Evolutionary conservation across 2,113 vertebrate species (phyloP).

Genomic region (Gnathonemus longibarbis): DNA sequence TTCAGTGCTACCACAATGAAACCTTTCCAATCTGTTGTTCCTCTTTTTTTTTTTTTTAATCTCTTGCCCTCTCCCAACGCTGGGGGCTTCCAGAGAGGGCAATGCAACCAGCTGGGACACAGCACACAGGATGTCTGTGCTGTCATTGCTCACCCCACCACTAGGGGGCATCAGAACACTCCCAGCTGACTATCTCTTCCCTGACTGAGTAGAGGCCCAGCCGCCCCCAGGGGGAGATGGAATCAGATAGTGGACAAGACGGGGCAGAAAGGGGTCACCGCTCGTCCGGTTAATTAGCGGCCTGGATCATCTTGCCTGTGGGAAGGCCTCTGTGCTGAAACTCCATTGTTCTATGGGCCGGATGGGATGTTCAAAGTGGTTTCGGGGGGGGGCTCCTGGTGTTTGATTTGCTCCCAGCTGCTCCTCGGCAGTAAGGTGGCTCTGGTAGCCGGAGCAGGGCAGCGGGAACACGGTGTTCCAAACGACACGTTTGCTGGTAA

Average conservation of each 20-base stretch:
- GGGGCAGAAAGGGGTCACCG: neutral
- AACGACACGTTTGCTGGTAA: neutral
- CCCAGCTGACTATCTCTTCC: neutral
- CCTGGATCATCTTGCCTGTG: neutral
- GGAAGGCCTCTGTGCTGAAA: neutral
- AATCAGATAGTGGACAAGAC: slow-evolving; percentile 31
- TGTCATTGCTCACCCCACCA: slow-evolving; percentile 17
- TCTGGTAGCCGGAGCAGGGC: neutral
- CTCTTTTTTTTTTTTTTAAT: neutral
- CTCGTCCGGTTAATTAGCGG: neutral
- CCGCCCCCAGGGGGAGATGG: slow-evolving; percentile 44
- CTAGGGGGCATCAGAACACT: slow-evolving; percentile 27
- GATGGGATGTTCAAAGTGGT: slow-evolving; percentile 3
- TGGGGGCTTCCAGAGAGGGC: neutral
- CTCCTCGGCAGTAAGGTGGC: neutral
- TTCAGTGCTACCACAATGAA: neutral
- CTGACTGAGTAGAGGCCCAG: neutral
- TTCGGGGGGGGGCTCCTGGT: neutral
- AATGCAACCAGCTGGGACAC: neutral
- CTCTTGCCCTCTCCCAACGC: neutral
- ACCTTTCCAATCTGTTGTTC: neutral
- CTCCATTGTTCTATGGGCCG: neutral
- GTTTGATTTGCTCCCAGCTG: neutral
- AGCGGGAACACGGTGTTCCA: neutral
- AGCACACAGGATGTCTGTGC: neutral